These are phyloP conservation scores for Rhorus exstirpatorius DNA, from an alignment of 2,888 invertebrate genomes.

Conservation along the genomic window DNA sequence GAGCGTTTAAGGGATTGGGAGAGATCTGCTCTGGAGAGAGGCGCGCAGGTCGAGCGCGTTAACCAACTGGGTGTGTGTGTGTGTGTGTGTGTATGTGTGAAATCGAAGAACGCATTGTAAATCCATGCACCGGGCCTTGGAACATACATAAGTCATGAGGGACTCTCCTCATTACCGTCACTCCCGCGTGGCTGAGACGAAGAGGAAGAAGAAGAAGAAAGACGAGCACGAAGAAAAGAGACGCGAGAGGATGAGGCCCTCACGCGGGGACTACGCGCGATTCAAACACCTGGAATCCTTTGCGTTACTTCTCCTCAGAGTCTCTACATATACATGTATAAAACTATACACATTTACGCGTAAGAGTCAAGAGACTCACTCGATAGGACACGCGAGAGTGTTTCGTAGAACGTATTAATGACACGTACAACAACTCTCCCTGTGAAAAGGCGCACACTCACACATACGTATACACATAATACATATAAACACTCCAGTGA, in stretches of 20 bases:
- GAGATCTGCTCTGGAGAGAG: constrained; percentile 29
- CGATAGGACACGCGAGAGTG: constrained; percentile 70
- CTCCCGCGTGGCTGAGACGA: constrained; percentile 64
- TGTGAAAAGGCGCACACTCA: constrained; percentile 47
- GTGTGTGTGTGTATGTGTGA: constrained; percentile 36
- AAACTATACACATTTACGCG: constrained; percentile 20
- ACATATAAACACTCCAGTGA: no score
- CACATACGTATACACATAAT: not conserved
- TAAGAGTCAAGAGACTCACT: constrained; percentile 52
- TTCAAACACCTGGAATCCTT: constrained; percentile 69
- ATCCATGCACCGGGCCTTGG: constrained; percentile 42
- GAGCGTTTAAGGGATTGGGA: constrained; percentile 48
- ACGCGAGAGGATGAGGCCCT: constrained; percentile 41
- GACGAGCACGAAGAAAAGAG: constrained; percentile 48
- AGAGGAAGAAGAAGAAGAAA: constrained; percentile 36
- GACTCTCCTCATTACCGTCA: constrained; percentile 70
- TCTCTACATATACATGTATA: constrained; percentile 14
- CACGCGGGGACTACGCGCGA: constrained; percentile 50
- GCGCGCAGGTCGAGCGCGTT: constrained; percentile 23
- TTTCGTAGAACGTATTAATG: constrained; percentile 71
- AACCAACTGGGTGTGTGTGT: no score
- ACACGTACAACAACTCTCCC: constrained; percentile 64
- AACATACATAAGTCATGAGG: constrained; percentile 71
- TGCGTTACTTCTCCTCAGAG: constrained; percentile 32
- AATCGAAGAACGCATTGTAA: constrained; percentile 64